A percentile compares a stretch with the other conserved stretches of the same genome.
phyloP scores from a whole-genome alignment of 2,113 vertebrate genomes.

The Rhinolophus ferrumequinum region DNA sequence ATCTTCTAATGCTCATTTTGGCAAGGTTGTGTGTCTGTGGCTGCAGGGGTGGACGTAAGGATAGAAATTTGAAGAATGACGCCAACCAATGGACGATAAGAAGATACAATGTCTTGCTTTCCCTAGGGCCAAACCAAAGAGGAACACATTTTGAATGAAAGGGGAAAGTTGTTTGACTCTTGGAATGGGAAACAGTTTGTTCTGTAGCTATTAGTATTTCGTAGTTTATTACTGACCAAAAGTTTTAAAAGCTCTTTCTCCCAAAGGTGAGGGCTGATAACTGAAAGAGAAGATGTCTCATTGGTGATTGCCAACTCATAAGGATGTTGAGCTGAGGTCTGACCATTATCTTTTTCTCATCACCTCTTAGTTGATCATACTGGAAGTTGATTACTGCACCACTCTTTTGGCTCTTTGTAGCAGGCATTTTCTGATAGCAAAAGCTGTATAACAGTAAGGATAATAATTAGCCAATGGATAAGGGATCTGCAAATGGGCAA shows the following conservation, averaged over 20 bases:
- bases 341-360: constrained; percentile 22
- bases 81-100: neutral
- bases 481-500: neutral
- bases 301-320: neutral
- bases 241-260: neutral
- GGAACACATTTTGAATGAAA: neutral
- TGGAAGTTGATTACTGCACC: constrained; percentile 54
- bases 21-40: neutral
- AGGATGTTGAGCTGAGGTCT: neutral
- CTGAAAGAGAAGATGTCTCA: neutral
- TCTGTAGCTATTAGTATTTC: neutral
- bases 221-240: neutral
- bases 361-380: neutral
- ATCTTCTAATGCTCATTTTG: neutral
- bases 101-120: constrained; percentile 30
- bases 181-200: neutral
- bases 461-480: neutral
- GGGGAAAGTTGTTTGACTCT: neutral
- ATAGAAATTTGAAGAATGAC: neutral
- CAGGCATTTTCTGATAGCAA: neutral
- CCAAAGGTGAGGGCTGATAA: neutral
- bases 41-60: neutral
- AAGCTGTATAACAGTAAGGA: neutral
- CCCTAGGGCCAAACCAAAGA: neutral
- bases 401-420: neutral